Conservation (phyloP, 1,140 invertebrate genomes). For the Ridgeia piscesae region DNA sequence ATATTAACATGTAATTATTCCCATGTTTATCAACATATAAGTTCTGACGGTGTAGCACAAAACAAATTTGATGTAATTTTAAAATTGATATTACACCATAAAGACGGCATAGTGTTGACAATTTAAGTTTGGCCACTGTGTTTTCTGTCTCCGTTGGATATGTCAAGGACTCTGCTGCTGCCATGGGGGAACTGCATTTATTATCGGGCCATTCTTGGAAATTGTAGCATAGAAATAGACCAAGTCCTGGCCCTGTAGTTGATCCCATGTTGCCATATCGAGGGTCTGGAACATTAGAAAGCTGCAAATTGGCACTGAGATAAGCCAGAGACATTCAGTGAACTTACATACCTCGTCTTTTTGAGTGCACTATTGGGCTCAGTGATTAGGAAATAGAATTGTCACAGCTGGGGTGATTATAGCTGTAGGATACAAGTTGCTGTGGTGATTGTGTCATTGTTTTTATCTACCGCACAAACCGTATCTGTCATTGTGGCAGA, state of each 20-base stretch:
- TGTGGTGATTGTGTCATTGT: not conserved
- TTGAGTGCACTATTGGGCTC: not conserved
- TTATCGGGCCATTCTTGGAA: not conserved
- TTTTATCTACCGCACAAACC: not conserved
- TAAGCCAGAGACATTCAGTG: not conserved
- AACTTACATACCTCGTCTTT: not conserved
- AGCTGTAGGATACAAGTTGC: no score
- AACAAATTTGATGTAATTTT: no score
- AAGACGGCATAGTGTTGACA: no score
- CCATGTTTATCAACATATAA: no score
- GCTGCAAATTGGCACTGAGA: not conserved
- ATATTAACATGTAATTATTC: no score
- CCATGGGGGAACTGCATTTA: not conserved
- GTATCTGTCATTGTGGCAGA: not conserved
- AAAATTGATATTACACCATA: no score
- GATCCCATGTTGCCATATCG: not conserved
- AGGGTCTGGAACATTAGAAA: not conserved
- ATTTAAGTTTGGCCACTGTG: no score
- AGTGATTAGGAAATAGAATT: not conserved
- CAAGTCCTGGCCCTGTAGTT: not conserved
- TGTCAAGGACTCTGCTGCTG: no score
- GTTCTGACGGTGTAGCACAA: no score
- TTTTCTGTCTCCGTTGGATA: no score
- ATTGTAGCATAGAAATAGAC: not conserved
- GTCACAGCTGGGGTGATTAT: not conserved